Conservation (phyloP, 1,140 invertebrate genomes). For the Neodiprion fabricii region DNA sequence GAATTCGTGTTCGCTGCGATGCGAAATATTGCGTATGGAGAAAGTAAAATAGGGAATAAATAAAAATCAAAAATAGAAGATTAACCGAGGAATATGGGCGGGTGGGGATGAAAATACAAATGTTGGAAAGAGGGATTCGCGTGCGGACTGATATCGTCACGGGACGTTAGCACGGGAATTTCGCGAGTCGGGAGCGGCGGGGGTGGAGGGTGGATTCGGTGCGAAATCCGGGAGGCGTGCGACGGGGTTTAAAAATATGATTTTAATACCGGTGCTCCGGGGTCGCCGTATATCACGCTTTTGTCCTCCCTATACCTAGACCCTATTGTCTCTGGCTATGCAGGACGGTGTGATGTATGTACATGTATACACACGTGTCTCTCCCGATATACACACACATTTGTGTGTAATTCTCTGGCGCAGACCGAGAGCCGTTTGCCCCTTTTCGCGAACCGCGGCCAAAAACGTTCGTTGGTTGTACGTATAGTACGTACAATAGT, state of each 20-base stretch:
- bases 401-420: too few species aligned
- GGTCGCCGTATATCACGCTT: slow-evolving; percentile 56
- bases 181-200: background rate
- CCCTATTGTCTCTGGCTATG: slow-evolving; percentile 49
- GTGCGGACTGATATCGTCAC: background rate
- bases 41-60: background rate
- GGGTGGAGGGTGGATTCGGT: slow-evolving; percentile 20
- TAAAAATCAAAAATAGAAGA: background rate
- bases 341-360: background rate
- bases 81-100: background rate
- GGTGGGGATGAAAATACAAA: background rate
- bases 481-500: too few species aligned
- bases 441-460: too few species aligned
- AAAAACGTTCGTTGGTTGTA: too few species aligned
- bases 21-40: too few species aligned
- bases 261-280: slow-evolving; percentile 56
- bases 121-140: slow-evolving; percentile 13
- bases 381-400: too few species aligned
- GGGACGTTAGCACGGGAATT: slow-evolving; percentile 1
- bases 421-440: too few species aligned
- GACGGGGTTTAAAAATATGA: slow-evolving; percentile 56
- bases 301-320: slow-evolving; percentile 47
- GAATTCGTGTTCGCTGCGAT: background rate
- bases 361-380: background rate
- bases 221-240: slow-evolving; percentile 23